Base-by-base conservation (phyloP, 2,888 invertebrate genomes). In the Acrocyrtus sp. region DNA sequence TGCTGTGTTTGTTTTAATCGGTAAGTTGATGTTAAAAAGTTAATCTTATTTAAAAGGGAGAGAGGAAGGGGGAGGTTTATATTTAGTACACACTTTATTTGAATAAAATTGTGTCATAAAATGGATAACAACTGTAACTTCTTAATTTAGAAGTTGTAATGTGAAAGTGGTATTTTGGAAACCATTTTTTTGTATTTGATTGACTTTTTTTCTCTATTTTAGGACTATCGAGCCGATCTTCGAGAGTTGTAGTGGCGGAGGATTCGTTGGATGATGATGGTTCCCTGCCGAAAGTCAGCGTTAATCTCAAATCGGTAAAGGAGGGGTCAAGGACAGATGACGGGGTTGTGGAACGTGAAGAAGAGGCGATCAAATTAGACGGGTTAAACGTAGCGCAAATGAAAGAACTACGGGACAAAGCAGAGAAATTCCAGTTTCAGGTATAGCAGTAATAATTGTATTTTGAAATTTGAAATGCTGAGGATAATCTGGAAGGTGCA, bases 291-390 rank as follows among this genome's bases (percentile, higher is more conserved):
- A 91, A 88, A 4, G 88, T 92, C 62, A 93, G 94, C 57, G 86
- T 89, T 34, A 93, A 96, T 84, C 86, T 95, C 66, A 96, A 96
- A 15, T 89, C 94, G 53, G 93, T 91, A 76, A 88, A 93, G 78
- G 95, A 96, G 85, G 95, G 89, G 72, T 96, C 95, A 8, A 89
- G 93, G 84, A 98, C 97, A 83, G 98, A 98, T 86, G 93, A 95
- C 85, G 95, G 97, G 85, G 91, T 91, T 4, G 89, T 96, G 45
- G 86, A 91, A 83, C 90, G 97, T 80, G 98, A 98, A 86, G 97
- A 95, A 85, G 97, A 98, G 86, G 95, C 97, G 0, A 97, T 98
- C 81, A 94, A 95, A 83, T 86, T 98, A 63, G 99, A 99, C 87
- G 95, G 94, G 2, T 87, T 99, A 72, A 98, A 93, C 86, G 95